phyloP scores from a whole-genome alignment of 2,113 vertebrate species.

The Eudyptes chrysolophus region DNA sequence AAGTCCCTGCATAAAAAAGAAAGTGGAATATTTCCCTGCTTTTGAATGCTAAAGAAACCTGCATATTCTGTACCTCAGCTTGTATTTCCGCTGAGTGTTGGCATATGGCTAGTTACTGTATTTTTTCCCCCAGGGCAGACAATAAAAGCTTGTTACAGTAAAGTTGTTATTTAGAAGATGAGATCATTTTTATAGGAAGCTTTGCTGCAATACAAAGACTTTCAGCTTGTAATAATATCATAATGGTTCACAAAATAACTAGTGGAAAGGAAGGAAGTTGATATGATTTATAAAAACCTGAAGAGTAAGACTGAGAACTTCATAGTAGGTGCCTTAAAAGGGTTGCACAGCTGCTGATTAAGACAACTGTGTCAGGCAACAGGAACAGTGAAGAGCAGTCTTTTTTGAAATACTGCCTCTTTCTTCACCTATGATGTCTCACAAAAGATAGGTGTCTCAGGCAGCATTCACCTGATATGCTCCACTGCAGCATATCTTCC shows the following conservation, averaged over 20 bases:
- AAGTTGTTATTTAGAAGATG: background rate
- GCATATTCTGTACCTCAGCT: background rate
- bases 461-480: background rate
- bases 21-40: background rate
- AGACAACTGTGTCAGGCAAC: background rate
- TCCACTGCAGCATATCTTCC: background rate
- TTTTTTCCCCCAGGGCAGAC: background rate
- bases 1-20: background rate
- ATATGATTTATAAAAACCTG: background rate
- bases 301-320: background rate
- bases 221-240: background rate
- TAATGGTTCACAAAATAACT: background rate
- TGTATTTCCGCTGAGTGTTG: background rate
- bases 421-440: background rate
- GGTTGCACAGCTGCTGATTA: background rate
- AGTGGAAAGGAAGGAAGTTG: background rate
- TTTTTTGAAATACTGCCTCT: background rate
- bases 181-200: background rate
- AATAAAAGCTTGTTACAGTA: background rate
- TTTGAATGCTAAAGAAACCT: background rate
- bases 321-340: background rate
- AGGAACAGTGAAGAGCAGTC: background rate
- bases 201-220: background rate
- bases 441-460: background rate
- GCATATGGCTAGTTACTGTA: background rate